phyloP scores from a whole-genome alignment of 2,797 vertebrate species.

The Synanceia verrucosa region DNA sequence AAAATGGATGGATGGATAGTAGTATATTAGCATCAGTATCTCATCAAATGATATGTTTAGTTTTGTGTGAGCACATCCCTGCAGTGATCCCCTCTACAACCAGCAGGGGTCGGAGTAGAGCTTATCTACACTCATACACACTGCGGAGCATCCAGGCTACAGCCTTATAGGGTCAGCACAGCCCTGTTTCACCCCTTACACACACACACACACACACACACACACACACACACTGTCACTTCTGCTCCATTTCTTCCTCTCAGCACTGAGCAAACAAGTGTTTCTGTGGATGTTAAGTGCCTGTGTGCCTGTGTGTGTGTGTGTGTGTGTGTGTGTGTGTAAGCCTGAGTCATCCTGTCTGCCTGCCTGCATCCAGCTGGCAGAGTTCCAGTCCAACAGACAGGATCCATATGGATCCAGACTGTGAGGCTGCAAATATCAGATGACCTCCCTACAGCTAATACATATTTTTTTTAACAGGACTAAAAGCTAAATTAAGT shows the following conservation, averaged over 20 bases:
- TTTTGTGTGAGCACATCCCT: not conserved
- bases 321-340: conserved; percentile 3
- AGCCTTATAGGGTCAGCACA: not conserved
- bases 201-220: not conserved
- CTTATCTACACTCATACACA: not conserved
- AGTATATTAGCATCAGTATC: no score
- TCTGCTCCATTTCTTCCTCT: conserved; percentile 4
- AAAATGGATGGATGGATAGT: no score
- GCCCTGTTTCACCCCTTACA: not conserved
- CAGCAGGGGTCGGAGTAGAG: conserved; percentile 48
- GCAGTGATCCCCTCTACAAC: not conserved
- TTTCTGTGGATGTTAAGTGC: not conserved
- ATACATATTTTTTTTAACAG: not conserved
- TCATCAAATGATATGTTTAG: not conserved
- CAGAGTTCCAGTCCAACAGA: not conserved
- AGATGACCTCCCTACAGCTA: not conserved
- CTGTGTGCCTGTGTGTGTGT: not conserved
- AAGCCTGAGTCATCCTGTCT: conserved; percentile 51
- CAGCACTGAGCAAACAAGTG: not conserved
- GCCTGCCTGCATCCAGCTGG: conserved; percentile 29
- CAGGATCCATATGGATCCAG: conserved; percentile 7
- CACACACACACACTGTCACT: not conserved
- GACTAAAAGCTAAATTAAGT: not conserved
- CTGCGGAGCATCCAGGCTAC: not conserved
- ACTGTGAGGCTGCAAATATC: conserved; percentile 13